Evolutionary conservation across 2,888 invertebrate species (phyloP).

Genomic region (Macrophya annulata): DNA sequence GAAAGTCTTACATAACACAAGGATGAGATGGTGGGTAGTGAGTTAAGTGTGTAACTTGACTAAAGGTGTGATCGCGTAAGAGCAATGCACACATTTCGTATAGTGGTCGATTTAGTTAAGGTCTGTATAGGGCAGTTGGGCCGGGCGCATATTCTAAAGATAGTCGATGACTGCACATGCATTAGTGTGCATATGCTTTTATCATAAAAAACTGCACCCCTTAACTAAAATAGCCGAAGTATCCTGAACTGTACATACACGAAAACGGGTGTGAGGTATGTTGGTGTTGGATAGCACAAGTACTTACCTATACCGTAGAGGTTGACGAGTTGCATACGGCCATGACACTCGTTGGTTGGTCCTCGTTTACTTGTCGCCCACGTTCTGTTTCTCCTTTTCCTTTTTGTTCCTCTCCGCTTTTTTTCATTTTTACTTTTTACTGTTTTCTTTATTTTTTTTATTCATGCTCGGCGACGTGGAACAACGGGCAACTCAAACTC

Average conservation of each 20-base stretch:
- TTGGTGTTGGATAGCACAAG: constrained; percentile 56
- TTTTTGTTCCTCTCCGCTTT: neutral
- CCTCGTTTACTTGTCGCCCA: constrained; percentile 52
- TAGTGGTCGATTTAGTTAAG: neutral
- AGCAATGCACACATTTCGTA: neutral
- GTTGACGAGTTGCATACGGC: constrained; percentile 66
- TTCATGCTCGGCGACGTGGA: constrained; percentile 29
- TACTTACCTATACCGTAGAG: constrained; percentile 1
- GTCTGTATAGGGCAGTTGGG: neutral
- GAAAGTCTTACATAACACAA: neutral
- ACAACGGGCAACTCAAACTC: constrained; percentile 23
- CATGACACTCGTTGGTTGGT: constrained; percentile 62
- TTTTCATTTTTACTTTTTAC: neutral
- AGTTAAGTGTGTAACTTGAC: neutral
- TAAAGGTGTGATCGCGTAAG: constrained; percentile 16
- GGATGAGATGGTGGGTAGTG: neutral
- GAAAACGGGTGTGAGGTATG: constrained; percentile 65
- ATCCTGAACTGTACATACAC: constrained; percentile 57
- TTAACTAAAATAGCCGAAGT: constrained; percentile 63
- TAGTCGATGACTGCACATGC: constrained; percentile 14
- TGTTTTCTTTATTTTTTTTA: constrained; percentile 11
- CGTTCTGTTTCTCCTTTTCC: constrained; percentile 12
- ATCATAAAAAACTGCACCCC: constrained; percentile 58
- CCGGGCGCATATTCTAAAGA: constrained; percentile 47
- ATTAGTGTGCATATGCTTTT: constrained; percentile 34